These are phyloP conservation scores for Choristoneura rosaceana DNA, from an alignment of 2,888 invertebrate species.

Conservation along the genomic window DNA sequence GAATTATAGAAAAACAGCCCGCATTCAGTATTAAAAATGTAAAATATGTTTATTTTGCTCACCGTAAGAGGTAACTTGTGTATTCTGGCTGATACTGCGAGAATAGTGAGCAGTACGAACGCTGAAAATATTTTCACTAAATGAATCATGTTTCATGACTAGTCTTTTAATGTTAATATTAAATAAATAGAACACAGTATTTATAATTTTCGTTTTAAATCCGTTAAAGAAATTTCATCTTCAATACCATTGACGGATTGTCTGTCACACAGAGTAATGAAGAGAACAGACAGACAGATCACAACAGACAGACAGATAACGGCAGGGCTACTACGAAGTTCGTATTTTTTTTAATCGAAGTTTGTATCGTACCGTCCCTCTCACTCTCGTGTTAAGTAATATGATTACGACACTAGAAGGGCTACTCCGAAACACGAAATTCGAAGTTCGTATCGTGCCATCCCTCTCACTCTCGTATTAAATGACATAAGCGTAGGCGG, in stretches of 20 bases:
- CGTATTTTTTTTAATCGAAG: no score
- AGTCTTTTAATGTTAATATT: slow-evolving; percentile 25
- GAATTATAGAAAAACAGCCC: neutral
- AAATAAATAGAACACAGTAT: slow-evolving; percentile 9
- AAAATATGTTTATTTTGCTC: slow-evolving; percentile 49
- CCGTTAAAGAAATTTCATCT: slow-evolving; percentile 18
- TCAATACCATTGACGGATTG: slow-evolving; percentile 11
- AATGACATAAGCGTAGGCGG: no score
- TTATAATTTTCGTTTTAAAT: slow-evolving; percentile 10
- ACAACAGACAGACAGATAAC: no score
- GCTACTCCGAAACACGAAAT: no score
- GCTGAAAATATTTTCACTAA: slow-evolving; percentile 55
- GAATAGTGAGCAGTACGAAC: slow-evolving; percentile 54
- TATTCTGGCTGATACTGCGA: slow-evolving; percentile 69
- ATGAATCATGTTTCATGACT: slow-evolving; percentile 50
- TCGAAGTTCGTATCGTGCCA: no score
- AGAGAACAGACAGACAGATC: no score
- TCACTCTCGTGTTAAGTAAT: no score
- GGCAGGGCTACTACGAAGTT: no score
- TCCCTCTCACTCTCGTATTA: no score
- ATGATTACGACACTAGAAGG: no score
- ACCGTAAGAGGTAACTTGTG: slow-evolving; percentile 77
- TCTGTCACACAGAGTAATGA: neutral
- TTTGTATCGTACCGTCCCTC: no score
- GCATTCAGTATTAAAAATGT: slow-evolving; percentile 9